Evolutionary conservation across 35 echinoderm and acorn worm genomes (phyloP).

Genomic region (Chiridota heheva): DNA sequence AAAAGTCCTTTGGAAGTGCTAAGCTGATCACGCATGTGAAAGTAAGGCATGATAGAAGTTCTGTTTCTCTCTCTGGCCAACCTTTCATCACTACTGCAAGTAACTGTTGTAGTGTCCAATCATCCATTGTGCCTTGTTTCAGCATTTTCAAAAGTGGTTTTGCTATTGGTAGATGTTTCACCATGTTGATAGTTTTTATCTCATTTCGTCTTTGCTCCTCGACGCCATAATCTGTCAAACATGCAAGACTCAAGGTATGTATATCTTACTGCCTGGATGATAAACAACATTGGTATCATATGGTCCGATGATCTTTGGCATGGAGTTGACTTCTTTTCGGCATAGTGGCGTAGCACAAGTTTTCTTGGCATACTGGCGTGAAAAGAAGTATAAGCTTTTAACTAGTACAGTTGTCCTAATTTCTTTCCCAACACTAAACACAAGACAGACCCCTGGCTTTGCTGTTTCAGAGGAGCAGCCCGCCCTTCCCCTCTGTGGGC

Average conservation of each 20-base stretch:
- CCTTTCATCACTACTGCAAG: slow-evolving; percentile 28
- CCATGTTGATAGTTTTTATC: slow-evolving; percentile 55
- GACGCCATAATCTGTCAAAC: slow-evolving; percentile 2
- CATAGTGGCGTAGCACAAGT: too few species aligned
- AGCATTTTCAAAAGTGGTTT: slow-evolving; percentile 23
- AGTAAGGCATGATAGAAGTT: slow-evolving; percentile 42
- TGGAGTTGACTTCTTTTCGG: too few species aligned
- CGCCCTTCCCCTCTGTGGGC: too few species aligned
- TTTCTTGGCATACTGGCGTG: too few species aligned
- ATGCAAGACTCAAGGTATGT: slow-evolving; percentile 65
- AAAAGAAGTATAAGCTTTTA: too few species aligned
- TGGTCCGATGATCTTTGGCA: slow-evolving; percentile 50
- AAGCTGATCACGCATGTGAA: slow-evolving; percentile 55
- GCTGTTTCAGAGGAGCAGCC: too few species aligned
- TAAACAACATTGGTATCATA: slow-evolving; percentile 47
- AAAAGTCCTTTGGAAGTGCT: slow-evolving; percentile 51
- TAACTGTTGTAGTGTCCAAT: slow-evolving; percentile 37
- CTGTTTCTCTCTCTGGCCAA: slow-evolving; percentile 45
- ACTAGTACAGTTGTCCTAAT: too few species aligned
- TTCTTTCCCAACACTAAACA: too few species aligned
- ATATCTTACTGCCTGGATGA: slow-evolving; percentile 61
- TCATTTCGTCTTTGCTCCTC: slow-evolving; percentile 12
- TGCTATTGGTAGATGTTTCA: slow-evolving; percentile 31
- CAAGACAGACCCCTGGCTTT: too few species aligned
- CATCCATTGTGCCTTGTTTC: slow-evolving; percentile 26